Evolutionary conservation across 1,140 invertebrate species (phyloP), one percentile per base, ranked within the genome.

Genomic region (Achroia grisella): DNA sequence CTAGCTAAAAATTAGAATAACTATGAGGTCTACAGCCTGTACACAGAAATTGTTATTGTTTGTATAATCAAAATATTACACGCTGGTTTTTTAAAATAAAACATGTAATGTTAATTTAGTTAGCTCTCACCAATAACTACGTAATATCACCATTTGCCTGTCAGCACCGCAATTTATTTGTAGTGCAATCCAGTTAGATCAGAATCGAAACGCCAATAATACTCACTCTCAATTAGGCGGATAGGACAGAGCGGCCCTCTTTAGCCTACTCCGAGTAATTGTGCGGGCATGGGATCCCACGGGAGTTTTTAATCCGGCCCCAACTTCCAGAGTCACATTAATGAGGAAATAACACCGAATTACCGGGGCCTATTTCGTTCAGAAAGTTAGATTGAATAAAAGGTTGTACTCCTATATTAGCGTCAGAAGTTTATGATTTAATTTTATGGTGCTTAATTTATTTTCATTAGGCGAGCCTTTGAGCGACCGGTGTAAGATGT

Each of bases 311-410:
- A 78, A 76, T 76, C 63, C 63, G 45, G 52, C 2, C 17, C 63
- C 66, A 72, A 72, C 57, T 76, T 70, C 50, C 48, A 54, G 60
- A 73, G 70, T 64, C 60, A 66, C 72, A 67, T 72, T 76, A 74
- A 78, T 72, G 71, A 71, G 72, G 58, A 65, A 76, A 78, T 78
- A 76, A 81, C 62, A 63, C 52, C 62, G 59, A 66, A 74, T 74
- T 70, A 76, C 60, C 41, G 45, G 39, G 44, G 47, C 62, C 57
- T 70, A 61, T 74, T 66, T 56, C 63, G 61, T 60, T 67, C 50
- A 13, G 46, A 60, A 76, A 75, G 71, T 75, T 79, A 69, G 63
- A 76, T 76, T 76, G 75, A 76, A 76, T 75, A 74, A 71, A 77
- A 69, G 65, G 69, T 73, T 72, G 57, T 64, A 49, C 59, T 53